These are phyloP conservation scores for Melanostigma gelatinosum DNA, from an alignment of 2,113 vertebrate species.

Conservation along the genomic window DNA sequence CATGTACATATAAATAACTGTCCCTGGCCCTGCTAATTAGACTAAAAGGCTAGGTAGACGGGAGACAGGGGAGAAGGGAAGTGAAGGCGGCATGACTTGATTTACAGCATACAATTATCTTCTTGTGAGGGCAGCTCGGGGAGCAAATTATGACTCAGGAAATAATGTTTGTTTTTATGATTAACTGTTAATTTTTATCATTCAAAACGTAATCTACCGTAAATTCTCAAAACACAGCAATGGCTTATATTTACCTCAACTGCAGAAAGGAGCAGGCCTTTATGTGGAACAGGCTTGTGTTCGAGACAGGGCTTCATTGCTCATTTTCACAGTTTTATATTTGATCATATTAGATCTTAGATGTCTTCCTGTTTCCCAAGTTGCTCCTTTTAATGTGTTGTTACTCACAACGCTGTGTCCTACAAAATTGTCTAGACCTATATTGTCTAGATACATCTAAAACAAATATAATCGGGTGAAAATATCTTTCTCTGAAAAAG, in stretches of 20 bases:
- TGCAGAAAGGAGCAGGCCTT: not conserved
- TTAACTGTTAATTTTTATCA: not conserved
- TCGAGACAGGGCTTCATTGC: not conserved
- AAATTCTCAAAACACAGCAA: not conserved
- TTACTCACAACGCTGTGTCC: no score
- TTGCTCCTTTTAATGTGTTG: not conserved
- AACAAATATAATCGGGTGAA: not conserved
- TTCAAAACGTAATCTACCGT: not conserved
- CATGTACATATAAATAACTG: constrained; percentile 79
- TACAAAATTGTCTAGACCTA: not conserved
- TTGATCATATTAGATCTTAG: not conserved
- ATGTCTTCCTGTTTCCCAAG: not conserved
- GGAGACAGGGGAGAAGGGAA: constrained; percentile 19
- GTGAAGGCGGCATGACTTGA: constrained; percentile 35
- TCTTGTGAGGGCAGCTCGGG: not conserved
- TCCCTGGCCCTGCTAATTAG: constrained; percentile 71
- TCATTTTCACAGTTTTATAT: not conserved
- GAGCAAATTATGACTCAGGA: not conserved
- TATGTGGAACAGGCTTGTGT: not conserved
- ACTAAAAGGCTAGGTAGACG: constrained; percentile 66
- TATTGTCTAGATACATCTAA: no score
- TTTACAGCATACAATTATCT: constrained; percentile 17
- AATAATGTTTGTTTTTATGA: not conserved
- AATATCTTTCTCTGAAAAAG: not conserved
- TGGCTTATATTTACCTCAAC: not conserved